These are phyloP conservation scores for Lepidochrysops patricia DNA, from an alignment of 2,888 invertebrate genomes.

Conservation along the genomic window DNA sequence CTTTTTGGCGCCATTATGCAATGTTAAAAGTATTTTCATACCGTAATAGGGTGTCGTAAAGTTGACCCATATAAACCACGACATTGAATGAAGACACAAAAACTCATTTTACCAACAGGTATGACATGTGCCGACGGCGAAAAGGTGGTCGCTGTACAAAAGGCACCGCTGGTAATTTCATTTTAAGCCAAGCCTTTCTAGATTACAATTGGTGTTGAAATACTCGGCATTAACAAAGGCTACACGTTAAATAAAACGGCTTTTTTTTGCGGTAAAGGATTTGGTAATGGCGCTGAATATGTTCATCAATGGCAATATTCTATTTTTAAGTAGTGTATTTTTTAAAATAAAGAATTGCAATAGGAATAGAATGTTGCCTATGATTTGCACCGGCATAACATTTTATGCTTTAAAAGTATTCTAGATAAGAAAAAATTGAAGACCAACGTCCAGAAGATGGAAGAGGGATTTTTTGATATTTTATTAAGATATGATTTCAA, in stretches of 20 bases:
- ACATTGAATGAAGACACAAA: constrained; percentile 45
- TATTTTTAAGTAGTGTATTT: constrained; percentile 18
- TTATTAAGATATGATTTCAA: constrained; percentile 71
- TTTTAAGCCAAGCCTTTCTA: constrained; percentile 45
- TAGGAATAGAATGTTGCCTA: constrained; percentile 22
- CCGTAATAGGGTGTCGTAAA: constrained; percentile 18
- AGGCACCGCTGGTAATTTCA: constrained; percentile 95
- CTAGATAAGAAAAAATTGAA: constrained; percentile 12
- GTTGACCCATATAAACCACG: constrained; percentile 26
- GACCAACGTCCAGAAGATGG: constrained; percentile 14
- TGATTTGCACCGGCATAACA: constrained; percentile 20
- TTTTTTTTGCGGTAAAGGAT: constrained; percentile 68
- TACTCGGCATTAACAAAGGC: constrained; percentile 65
- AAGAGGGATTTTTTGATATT: constrained; percentile 26
- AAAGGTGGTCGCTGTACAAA: constrained; percentile 98
- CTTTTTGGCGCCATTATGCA: constrained; percentile 62
- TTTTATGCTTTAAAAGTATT: constrained; percentile 19
- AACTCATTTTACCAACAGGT: constrained; percentile 81
- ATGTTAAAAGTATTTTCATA: not conserved
- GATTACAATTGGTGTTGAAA: constrained; percentile 49
- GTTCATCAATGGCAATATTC: constrained; percentile 30
- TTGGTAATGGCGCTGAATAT: constrained; percentile 73
- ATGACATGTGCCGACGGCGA: constrained; percentile 97
- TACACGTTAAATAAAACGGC: constrained; percentile 60
- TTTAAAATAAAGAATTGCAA: not conserved